Percentiles rank a stretch among this genome's conserved stretches.
phyloP scores from a whole-genome alignment of 2,888 invertebrate genomes.

The Oscheius onirici region DNA sequence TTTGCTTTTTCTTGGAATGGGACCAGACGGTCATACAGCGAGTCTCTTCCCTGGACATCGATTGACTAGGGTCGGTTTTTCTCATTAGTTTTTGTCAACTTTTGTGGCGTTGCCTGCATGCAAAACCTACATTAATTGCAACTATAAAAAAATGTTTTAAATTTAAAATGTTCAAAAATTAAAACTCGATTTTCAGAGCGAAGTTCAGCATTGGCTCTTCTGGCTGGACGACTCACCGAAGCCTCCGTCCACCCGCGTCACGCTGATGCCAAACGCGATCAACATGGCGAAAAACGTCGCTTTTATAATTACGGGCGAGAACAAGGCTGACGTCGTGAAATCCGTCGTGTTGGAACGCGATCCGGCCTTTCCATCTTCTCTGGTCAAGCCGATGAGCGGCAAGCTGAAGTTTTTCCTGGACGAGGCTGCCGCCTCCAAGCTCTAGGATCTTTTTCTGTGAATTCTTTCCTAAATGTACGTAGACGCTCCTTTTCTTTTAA shows the following conservation, averaged over 20 bases:
- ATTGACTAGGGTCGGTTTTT: constrained; percentile 24
- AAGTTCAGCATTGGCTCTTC: constrained; percentile 78
- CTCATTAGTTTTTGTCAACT: too few species aligned
- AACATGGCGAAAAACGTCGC: constrained; percentile 85
- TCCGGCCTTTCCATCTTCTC: constrained; percentile 36
- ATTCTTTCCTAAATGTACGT: neutral
- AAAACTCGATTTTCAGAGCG: constrained; percentile 27
- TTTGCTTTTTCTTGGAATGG: constrained; percentile 90
- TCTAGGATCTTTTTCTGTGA: constrained; percentile 8
- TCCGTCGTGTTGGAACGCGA: constrained; percentile 30
- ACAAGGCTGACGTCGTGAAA: constrained; percentile 89
- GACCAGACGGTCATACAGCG: constrained; percentile 93
- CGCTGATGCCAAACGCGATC: constrained; percentile 87
- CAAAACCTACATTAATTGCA: too few species aligned
- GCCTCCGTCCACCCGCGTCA: constrained; percentile 89
- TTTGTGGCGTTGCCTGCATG: too few species aligned
- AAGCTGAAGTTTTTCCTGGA: constrained; percentile 45
- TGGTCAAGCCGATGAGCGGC: constrained; percentile 42
- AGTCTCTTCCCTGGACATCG: constrained; percentile 86
- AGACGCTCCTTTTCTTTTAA: neutral
- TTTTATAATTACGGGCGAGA: constrained; percentile 85
- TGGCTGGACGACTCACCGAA: constrained; percentile 92
- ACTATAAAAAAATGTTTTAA: too few species aligned
- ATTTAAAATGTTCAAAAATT: too few species aligned
- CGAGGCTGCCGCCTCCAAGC: constrained; percentile 36